phyloP scores from a whole-genome alignment of 2,113 vertebrate species.

The Glareola pratincola region DNA sequence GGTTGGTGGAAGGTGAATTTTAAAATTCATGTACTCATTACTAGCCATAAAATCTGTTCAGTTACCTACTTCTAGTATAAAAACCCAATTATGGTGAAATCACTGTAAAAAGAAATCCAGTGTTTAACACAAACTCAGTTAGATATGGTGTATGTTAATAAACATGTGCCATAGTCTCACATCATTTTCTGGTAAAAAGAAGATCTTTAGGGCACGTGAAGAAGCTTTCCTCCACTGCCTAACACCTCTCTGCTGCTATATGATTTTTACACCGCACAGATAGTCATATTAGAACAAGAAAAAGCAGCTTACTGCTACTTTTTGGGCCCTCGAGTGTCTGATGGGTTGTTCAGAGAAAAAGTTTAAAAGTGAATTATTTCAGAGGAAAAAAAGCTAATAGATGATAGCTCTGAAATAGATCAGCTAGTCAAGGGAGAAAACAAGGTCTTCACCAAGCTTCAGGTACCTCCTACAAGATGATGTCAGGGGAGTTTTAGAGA shows the following conservation, averaged over 20 bases:
- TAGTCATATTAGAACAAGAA: neutral
- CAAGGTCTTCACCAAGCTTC: neutral
- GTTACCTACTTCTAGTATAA: neutral
- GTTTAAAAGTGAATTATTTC: neutral
- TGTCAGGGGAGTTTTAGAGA: neutral
- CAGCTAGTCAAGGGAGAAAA: neutral
- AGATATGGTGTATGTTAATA: neutral
- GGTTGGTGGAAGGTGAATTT: neutral
- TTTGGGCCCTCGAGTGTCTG: neutral
- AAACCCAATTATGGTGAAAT: neutral
- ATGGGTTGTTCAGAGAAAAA: neutral
- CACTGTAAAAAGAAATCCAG: neutral
- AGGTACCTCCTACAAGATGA: neutral
- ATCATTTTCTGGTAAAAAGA: neutral
- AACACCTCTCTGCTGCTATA: neutral
- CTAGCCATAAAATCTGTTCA: neutral
- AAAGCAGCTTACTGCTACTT: neutral
- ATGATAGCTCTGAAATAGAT: neutral
- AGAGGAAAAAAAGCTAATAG: neutral
- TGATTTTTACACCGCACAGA: neutral
- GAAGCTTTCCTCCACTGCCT: neutral
- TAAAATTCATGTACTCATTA: neutral
- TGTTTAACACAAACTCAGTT: neutral
- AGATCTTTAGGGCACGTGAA: neutral
- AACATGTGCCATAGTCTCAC: neutral